Evolutionary conservation across 2,888 invertebrate species (phyloP), one percentile per base, ranked within the genome.

Genomic region (Shargacucullia verbasci): DNA sequence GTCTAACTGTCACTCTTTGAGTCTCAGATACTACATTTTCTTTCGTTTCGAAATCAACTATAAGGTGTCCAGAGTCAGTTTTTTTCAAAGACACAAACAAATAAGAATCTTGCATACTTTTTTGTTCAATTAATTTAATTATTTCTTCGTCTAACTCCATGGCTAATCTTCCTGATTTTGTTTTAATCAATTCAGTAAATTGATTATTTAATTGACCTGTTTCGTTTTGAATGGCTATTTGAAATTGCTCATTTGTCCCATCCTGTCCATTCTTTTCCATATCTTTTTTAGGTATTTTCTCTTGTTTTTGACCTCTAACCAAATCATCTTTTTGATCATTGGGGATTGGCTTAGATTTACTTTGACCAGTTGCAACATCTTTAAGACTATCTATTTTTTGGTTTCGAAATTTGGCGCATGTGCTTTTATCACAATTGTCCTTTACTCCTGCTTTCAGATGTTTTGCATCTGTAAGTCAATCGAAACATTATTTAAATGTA

Each of bases 401-500:
- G 38, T 74, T 38, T 54, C 47, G 50, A 60, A 53, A 8, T 38
- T 45, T 54, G 3, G 62, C 33, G 43, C 65, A 70, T 14, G 50
- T 76, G 11, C 46, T 55, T 49, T 76, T 70, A 71, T 80, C 68
- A 53, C 67, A 73, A 58, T 55, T 44, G 13, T 64, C 62, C 35
- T 41, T 49, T 56, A 59, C 56, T 37, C 39, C 72, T 76, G 59
- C 66, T 82, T 82, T 83, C 70, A 81, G 38, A 79, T 80, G 73
- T 73, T 83, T 86, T 71, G 63, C 41, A 82, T 82, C 90, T 90
- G 90, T 58, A 89, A 88, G 56, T 63, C 15, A 78, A 73, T 69
- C 9, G 55, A 48, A 58, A 55, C 37, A 56, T 50, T 53, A 37
- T 35, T 41, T 41, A 46, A 34, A 14, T 29, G 52, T 46, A 29